Conservation (phyloP, 2,797 vertebrate species). For the Falco peregrinus region DNA sequence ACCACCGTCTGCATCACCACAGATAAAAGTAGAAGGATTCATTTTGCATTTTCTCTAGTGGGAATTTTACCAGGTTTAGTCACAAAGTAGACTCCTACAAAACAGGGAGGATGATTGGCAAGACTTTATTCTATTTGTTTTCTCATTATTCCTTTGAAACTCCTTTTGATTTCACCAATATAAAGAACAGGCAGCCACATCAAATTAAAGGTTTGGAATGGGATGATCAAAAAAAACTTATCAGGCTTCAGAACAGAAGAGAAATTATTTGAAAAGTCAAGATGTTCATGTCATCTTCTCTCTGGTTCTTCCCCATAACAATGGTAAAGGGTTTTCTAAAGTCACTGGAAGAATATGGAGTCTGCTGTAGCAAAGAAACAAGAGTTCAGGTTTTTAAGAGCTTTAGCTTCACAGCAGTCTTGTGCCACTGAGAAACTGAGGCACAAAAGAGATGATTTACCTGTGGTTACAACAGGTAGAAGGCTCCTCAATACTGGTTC, state of each 20-base stretch:
- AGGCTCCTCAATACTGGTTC: background rate
- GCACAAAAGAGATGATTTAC: background rate
- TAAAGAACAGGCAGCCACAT: background rate
- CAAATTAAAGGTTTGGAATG: background rate
- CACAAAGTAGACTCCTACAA: background rate
- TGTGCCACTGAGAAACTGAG: background rate
- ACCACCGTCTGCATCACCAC: background rate
- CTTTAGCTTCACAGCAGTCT: background rate
- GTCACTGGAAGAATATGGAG: background rate
- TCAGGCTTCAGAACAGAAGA: background rate
- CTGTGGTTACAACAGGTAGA: background rate
- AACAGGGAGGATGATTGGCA: background rate
- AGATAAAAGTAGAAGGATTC: background rate
- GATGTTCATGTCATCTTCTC: background rate
- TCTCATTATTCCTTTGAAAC: background rate
- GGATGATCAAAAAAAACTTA: conserved; percentile 13
- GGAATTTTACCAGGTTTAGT: background rate
- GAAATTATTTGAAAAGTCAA: background rate
- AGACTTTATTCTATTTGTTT: background rate
- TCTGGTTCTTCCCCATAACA: background rate
- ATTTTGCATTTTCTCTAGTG: background rate
- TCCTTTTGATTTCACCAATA: background rate
- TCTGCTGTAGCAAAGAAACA: background rate
- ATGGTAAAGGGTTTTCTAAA: background rate
- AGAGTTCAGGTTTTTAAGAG: background rate